Conservation (phyloP, 2,888 invertebrate genomes). For the Synanthedon vespiformis region DNA sequence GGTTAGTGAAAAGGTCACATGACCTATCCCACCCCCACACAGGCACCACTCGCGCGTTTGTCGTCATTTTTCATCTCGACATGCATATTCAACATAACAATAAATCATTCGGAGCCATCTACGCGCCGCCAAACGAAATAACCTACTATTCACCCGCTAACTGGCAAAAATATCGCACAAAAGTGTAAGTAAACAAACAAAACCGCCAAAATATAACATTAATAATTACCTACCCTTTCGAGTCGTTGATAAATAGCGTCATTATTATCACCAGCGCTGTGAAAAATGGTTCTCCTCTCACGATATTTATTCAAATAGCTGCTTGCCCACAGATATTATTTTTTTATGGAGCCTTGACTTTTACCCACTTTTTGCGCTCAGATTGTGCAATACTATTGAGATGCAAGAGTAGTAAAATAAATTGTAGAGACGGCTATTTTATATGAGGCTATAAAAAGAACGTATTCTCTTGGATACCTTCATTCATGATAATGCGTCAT, state of each 20-base stretch:
- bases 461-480: neutral
- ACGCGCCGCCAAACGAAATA: constrained; percentile 49
- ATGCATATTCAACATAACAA: constrained; percentile 67
- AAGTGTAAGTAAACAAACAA: constrained; percentile 56
- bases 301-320: constrained; percentile 62
- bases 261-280: constrained; percentile 61
- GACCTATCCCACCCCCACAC: constrained; percentile 27
- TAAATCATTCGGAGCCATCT: constrained; percentile 60
- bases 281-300: constrained; percentile 54
- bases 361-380: constrained; percentile 9
- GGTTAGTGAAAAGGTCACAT: constrained; percentile 2
- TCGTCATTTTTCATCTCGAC: constrained; percentile 67
- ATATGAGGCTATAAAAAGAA: too few relatives aligned
- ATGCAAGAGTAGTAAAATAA: neutral
- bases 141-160: constrained; percentile 45
- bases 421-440: neutral
- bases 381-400: neutral
- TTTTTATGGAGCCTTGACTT: constrained; percentile 35
- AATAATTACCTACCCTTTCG: constrained; percentile 66
- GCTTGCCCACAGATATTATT: constrained; percentile 31
- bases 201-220: constrained; percentile 55
- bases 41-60: constrained; percentile 42
- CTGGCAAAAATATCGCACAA: constrained; percentile 47
- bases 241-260: constrained; percentile 64
- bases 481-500: too few relatives aligned